A percentile compares a stretch with the other conserved stretches of the same genome.
These are phyloP conservation scores for Sinopyrophorus schimmeli DNA, from an alignment of 2,888 invertebrate genomes.

Conservation along the genomic window DNA sequence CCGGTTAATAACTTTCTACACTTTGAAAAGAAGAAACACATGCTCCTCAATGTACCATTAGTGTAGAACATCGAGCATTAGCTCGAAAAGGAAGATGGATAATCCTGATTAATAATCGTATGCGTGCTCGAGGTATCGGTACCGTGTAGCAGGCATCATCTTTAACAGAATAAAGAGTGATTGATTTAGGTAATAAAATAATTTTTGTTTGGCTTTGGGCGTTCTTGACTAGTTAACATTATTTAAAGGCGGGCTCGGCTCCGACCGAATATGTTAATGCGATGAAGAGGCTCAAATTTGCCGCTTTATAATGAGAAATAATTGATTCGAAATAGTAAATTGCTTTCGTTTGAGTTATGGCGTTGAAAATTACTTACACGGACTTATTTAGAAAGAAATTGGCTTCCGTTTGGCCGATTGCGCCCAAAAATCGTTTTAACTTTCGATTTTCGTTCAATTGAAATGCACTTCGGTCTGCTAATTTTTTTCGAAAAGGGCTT, in stretches of 20 bases:
- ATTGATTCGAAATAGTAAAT: constrained; percentile 27
- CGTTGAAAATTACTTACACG: constrained; percentile 6
- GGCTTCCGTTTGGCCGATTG: constrained; percentile 14
- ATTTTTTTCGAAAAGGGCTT: no score
- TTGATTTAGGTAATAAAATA: constrained; percentile 33
- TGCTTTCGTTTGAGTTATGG: constrained; percentile 16
- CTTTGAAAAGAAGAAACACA: constrained; percentile 11
- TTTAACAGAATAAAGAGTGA: constrained; percentile 28
- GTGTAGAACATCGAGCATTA: constrained; percentile 20
- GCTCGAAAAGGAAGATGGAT: constrained; percentile 25
- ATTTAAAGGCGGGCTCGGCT: constrained; percentile 22
- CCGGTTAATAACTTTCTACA: constrained; percentile 14
- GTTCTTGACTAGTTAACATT: constrained; percentile 27
- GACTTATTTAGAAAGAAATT: constrained; percentile 9
- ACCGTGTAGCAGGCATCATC: constrained; percentile 26
- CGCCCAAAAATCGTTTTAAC: no score
- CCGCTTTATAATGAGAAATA: constrained; percentile 26
- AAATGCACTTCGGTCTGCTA: no score
- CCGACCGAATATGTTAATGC: constrained; percentile 23
- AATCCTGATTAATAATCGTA: constrained; percentile 31
- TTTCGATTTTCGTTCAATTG: no score
- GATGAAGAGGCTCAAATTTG: constrained; percentile 21
- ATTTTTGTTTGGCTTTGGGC: constrained; percentile 28
- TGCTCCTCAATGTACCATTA: constrained; percentile 19
- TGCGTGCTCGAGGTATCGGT: constrained; percentile 28